Conservation (phyloP, 2,797 vertebrate species). For the Scleropages formosus region DNA sequence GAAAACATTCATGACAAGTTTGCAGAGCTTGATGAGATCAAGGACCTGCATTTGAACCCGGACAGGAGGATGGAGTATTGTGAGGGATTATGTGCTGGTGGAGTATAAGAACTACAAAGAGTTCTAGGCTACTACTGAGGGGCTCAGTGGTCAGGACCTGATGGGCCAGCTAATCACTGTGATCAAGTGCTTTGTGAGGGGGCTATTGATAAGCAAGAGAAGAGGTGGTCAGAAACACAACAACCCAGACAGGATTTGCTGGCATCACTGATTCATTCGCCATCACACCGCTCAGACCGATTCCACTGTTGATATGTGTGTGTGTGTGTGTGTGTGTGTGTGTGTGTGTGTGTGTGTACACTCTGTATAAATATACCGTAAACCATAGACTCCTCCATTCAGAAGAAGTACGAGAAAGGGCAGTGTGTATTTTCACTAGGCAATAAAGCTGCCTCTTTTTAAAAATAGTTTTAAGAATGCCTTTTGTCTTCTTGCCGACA, state of each 20-base stretch:
- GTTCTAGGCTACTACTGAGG: slow-evolving; percentile 95
- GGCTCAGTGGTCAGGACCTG: slow-evolving; percentile 89
- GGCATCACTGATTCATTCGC: slow-evolving; percentile 70
- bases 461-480: slow-evolving; percentile 2
- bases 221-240: slow-evolving; percentile 86
- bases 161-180: slow-evolving; percentile 94
- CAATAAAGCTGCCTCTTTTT: neutral
- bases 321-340: too few relatives aligned
- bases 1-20: slow-evolving; percentile 96
- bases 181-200: slow-evolving; percentile 93
- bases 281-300: too few relatives aligned
- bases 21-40: slow-evolving; percentile 92
- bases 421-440: neutral
- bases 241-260: slow-evolving; percentile 87
- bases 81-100: slow-evolving; percentile 86
- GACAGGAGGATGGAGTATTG: slow-evolving; percentile 87
- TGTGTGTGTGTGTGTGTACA: too few relatives aligned
- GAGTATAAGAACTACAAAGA: slow-evolving; percentile 97
- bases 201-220: slow-evolving; percentile 89
- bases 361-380: too few relatives aligned
- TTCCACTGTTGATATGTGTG: too few relatives aligned
- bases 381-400: neutral
- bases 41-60: slow-evolving; percentile 91
- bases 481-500: neutral
- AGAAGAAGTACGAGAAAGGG: slow-evolving; percentile 1